Percentiles rank a stretch among this genome's conserved stretches.
These are phyloP conservation scores for Pardosa pseudoannulata DNA, from an alignment of 2,888 invertebrate species.

Conservation along the genomic window DNA sequence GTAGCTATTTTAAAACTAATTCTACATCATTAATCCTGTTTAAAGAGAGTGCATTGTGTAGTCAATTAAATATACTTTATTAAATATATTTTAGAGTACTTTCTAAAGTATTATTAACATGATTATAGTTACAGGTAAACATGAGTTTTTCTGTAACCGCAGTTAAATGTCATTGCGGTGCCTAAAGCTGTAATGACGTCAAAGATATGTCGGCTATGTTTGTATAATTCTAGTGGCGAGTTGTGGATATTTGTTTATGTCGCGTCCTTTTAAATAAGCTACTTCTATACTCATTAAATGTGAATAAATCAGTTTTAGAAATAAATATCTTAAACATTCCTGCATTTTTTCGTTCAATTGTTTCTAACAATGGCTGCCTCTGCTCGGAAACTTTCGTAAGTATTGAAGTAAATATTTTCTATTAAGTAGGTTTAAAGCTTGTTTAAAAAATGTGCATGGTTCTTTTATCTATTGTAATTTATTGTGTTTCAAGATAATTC, in stretches of 20 bases:
- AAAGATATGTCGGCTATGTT: slow-evolving; percentile 58
- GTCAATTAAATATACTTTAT: no score
- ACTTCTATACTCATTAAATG: not conserved
- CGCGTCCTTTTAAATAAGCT: not conserved
- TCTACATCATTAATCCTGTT: no score
- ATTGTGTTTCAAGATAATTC: no score
- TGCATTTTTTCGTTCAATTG: not conserved
- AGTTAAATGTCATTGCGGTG: slow-evolving; percentile 18
- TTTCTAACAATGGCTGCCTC: slow-evolving; percentile 52
- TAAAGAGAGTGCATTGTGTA: no score
- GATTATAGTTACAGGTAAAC: no score
- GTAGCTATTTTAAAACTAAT: no score
- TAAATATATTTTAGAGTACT: no score
- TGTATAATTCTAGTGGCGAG: slow-evolving; percentile 22
- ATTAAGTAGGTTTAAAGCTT: no score
- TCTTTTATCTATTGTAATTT: no score
- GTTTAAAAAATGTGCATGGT: no score
- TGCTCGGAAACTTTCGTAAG: slow-evolving; percentile 70
- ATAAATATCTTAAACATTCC: slow-evolving; percentile 1
- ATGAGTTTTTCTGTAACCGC: not conserved
- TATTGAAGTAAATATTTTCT: no score
- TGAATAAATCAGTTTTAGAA: not conserved
- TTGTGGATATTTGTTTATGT: slow-evolving; percentile 57
- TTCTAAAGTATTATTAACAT: no score
- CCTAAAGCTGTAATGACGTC: slow-evolving; percentile 60